Base-by-base conservation (phyloP, 1,140 invertebrate species). In the Cherax quadricarinatus region DNA sequence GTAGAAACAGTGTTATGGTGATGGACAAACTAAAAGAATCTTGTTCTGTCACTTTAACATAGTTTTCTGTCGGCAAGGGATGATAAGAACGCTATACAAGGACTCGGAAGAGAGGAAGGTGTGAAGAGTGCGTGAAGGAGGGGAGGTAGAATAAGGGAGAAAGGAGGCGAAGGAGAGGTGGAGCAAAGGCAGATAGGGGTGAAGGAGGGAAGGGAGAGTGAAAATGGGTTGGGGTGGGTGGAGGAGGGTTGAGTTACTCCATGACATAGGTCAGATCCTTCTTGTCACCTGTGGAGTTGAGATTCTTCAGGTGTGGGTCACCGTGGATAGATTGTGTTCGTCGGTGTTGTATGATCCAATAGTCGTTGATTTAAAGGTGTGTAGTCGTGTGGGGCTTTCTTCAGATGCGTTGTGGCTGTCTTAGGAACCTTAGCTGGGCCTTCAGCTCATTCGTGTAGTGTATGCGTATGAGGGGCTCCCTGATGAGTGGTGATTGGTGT, bases 301-400 rank as follows among this genome's bases (percentile, higher is more conserved):
- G 60, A 62, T 70, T 49, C 24, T 48, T 60, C 83, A 70, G 83
- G 60, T 70, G 14, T 14, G 41, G 83, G 41, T 30, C 24, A 48
- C 60, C 12, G 53, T n/a, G 7, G 53, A 57, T 1, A 70, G 70
- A 24, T 75, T 30, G 83, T 70, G 60, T 85, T 6, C 5, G 60
- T 41, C 83, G 83, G 83, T 53, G 60, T 70, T 30, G 10, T 85
- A 48, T 85, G 83, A 85, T 85, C 83, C 60, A 9, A 10, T 12
- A 14, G 24, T 16, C n/a, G 83, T 48, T 18, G 83, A 66, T 85
- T 48, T 60, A 62, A 49, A 57, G 30, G 30, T 41, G 30, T 2
- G 30, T 41, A 41, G 30, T 41, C 2, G 30, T 41, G 30, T 41
- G 30, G 30, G 30, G 30, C 30, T 2, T 41, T 41, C 30, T 41